Conservation (phyloP, 2,797 vertebrate genomes). For the Syndactyla subalaris region DNA sequence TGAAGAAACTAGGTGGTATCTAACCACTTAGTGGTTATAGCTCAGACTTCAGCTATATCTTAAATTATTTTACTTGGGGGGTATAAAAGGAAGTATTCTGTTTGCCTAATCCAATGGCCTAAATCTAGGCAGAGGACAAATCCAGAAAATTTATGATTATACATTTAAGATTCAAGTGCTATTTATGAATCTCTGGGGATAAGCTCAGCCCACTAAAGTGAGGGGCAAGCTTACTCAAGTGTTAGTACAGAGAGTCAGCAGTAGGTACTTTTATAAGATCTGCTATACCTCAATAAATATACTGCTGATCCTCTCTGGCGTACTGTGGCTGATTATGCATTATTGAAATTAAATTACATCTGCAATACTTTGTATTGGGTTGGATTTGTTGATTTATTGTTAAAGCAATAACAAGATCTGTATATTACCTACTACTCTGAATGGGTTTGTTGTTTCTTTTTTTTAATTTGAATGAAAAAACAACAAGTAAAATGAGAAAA, state of each 20-base stretch:
- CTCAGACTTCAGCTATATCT: neutral
- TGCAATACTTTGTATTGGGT: neutral
- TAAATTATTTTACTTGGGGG: neutral
- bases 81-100: neutral
- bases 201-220: neutral
- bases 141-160: neutral
- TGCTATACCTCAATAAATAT: neutral
- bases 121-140: neutral
- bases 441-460: neutral
- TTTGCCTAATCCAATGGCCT: neutral
- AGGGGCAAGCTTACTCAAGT: neutral
- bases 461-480: neutral
- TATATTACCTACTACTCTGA: neutral
- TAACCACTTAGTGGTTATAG: neutral
- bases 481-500: neutral
- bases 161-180: neutral
- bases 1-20: neutral
- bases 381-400: neutral
- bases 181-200: neutral
- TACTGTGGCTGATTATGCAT: neutral
- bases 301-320: neutral
- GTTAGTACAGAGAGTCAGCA: neutral
- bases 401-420: neutral
- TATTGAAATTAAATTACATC: neutral
- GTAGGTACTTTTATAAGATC: neutral